phyloP scores from a whole-genome alignment of 2,797 vertebrate genomes.

The Characodon lateralis region DNA sequence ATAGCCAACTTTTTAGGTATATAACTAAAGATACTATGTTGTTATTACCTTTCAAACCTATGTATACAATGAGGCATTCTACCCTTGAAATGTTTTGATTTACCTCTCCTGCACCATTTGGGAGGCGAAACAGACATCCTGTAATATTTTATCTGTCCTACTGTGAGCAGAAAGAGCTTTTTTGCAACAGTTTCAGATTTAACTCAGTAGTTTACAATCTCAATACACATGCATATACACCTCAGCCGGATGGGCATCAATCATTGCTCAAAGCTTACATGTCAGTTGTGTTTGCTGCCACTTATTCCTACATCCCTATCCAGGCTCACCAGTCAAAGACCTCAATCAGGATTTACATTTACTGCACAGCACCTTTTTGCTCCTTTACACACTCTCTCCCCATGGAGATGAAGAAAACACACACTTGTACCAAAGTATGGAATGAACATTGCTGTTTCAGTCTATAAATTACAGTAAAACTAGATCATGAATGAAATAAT shows the following conservation, averaged over 20 bases:
- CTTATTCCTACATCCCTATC: constrained; percentile 51
- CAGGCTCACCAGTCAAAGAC: constrained; percentile 52
- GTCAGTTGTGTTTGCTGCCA: constrained; percentile 59
- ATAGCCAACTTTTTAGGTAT: not conserved
- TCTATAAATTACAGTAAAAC: constrained; percentile 21
- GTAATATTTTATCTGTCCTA: constrained; percentile 44
- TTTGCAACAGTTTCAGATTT: constrained; percentile 42
- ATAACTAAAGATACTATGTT: not conserved
- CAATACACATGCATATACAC: constrained; percentile 1
- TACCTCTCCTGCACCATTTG: constrained; percentile 19
- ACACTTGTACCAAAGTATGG: constrained; percentile 14
- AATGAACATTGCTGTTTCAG: constrained; percentile 23
- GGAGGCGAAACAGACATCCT: constrained; percentile 40
- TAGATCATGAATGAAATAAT: constrained; percentile 9
- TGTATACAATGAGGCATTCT: constrained; percentile 7
- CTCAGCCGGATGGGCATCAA: constrained; percentile 62
- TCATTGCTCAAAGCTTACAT: constrained; percentile 61
- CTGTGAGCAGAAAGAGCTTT: constrained; percentile 46
- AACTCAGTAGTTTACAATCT: constrained; percentile 12
- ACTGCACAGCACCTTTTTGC: constrained; percentile 48
- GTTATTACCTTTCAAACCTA: constrained; percentile 26
- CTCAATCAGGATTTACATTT: constrained; percentile 73
- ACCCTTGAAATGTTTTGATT: constrained; percentile 49
- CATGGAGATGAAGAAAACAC: constrained; percentile 9
- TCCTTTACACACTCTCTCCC: constrained; percentile 32